Evolutionary conservation across 2,113 vertebrate genomes (phyloP), one percentile per base, ranked within the genome.

Genomic region (Tetrao urogallus): DNA sequence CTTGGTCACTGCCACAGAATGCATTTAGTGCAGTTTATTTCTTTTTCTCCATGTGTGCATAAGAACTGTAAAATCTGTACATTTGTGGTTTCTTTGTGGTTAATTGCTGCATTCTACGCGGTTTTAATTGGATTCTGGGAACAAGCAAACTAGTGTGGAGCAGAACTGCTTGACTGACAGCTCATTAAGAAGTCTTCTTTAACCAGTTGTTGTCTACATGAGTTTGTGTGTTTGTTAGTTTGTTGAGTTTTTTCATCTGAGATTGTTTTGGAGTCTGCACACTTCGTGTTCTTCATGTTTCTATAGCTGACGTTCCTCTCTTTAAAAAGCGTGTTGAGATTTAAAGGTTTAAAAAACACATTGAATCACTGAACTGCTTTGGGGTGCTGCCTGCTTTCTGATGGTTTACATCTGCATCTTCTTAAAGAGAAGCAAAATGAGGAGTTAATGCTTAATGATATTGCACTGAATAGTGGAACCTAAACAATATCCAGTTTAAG

Each of bases 61-160:
- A 42, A 43, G 75, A 90, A 25, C 6, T 64, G 57, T 75, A 81
- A 84, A 84, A 84, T 69, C 47, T 69, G 40, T 45, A 34, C 43
- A 6, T 69, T 69, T 81, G 77, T 92, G 90, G 86, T 89, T 86
- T 84, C 65, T 86, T 86, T 92, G 58, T 89, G 89, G 69, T 65
- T 94, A 95, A 90, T 90, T 93, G 76, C 56, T 20, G 4, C 9
- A 11, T 78, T 89, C 83, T 24, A n/a, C 5, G 0, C 18, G 43
- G 47, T 57, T 91, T 36, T 86, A 38, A 8, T 36, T 1, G 1
- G 15, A 6, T 58, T 56, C 8, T 91, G 65, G 64, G 43, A 78
- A 52, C n/a, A 18, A 75, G 38, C 61, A 83, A 65, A 77, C 66
- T 87, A 38, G 38, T 66, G 65, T 66, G 36, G 40, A 45, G 30